These are phyloP conservation scores for Thera britannica DNA, from an alignment of 2,888 invertebrate species.

Conservation along the genomic window DNA sequence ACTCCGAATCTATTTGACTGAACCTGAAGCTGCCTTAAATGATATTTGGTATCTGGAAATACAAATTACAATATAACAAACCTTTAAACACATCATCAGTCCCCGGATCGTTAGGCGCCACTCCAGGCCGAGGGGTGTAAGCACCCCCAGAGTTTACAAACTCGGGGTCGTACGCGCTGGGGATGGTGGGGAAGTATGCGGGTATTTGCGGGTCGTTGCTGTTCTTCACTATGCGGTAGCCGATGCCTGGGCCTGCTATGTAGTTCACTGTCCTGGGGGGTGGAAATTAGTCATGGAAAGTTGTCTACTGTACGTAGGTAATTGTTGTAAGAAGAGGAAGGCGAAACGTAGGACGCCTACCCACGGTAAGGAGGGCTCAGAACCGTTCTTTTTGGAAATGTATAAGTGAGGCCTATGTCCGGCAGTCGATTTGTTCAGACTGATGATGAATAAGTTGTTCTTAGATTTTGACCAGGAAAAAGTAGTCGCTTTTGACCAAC, in stretches of 20 bases:
- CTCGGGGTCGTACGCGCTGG: slow-evolving; percentile 82
- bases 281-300: not conserved
- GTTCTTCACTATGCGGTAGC: slow-evolving; percentile 89
- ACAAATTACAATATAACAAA: slow-evolving; percentile 42
- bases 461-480: no score
- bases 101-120: slow-evolving; percentile 56
- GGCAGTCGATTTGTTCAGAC: no score
- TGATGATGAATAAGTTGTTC: no score
- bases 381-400: no score
- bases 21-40: no score
- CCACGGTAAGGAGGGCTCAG: no score
- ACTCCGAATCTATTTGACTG: no score
- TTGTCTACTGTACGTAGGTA: no score
- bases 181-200: slow-evolving; percentile 84
- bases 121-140: slow-evolving; percentile 43
- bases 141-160: slow-evolving; percentile 68
- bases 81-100: slow-evolving; percentile 77
- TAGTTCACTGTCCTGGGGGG: slow-evolving; percentile 88
- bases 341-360: no score
- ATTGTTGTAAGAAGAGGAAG: no score
- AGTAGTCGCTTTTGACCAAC: no score
- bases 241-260: slow-evolving; percentile 91
- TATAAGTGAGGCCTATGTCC: no score
- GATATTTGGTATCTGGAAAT: not conserved
- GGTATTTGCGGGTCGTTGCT: slow-evolving; percentile 88